phyloP scores from a whole-genome alignment of 2,797 vertebrate genomes.

The Rhynchotus rufescens region DNA sequence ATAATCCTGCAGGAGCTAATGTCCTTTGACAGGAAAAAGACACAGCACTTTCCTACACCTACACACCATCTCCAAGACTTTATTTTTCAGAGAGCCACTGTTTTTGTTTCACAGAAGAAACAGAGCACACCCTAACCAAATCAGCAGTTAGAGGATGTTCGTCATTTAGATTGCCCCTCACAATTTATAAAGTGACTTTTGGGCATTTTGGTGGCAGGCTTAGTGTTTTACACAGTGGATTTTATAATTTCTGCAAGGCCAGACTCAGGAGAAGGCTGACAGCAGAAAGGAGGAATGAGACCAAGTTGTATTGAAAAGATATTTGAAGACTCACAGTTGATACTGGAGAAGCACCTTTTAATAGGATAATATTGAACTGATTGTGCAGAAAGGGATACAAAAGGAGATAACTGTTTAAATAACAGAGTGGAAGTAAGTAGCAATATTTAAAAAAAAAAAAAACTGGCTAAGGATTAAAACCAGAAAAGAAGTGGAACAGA shows the following conservation, averaged over 20 bases:
- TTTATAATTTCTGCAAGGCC: not conserved
- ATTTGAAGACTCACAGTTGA: not conserved
- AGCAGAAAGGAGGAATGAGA: not conserved
- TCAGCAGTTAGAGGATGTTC: not conserved
- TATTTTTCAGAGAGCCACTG: not conserved
- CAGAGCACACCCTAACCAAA: not conserved
- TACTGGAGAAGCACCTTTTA: not conserved
- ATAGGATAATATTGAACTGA: not conserved
- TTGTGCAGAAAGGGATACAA: not conserved
- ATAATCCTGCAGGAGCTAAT: not conserved
- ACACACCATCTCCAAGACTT: not conserved
- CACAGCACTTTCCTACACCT: not conserved
- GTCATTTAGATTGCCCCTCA: not conserved
- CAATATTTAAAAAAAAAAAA: not conserved
- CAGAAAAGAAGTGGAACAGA: not conserved
- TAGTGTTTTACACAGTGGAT: not conserved
- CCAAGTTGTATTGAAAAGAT: not conserved
- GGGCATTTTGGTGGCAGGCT: not conserved
- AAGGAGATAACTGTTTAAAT: not conserved
- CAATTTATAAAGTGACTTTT: not conserved
- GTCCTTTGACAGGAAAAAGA: not conserved
- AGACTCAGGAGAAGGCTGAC: not conserved
- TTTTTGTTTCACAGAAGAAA: not conserved
- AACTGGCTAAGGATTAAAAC: not conserved
- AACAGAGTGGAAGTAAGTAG: not conserved